phyloP scores from a whole-genome alignment of 2,797 vertebrate species.

The Brachymystax lenok region DNA sequence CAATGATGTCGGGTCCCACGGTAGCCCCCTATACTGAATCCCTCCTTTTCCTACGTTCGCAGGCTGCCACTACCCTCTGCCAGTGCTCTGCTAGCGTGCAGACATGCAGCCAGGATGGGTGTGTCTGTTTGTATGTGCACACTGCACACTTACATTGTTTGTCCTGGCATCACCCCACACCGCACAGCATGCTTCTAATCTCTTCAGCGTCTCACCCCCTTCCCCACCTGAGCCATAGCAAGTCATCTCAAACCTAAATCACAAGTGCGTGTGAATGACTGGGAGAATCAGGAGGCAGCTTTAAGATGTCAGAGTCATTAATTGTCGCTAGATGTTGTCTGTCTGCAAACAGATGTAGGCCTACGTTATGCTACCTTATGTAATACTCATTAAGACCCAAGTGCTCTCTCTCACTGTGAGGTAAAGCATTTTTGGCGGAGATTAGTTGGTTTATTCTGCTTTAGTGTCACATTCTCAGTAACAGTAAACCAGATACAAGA shows the following conservation, averaged over 20 bases:
- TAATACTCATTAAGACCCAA: not conserved
- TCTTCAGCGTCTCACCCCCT: not conserved
- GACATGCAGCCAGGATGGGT: slow-evolving; percentile 2
- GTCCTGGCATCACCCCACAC: not conserved
- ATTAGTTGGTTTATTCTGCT: slow-evolving; percentile 8
- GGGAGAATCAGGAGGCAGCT: not conserved
- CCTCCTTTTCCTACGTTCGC: not conserved
- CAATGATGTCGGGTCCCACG: too few species aligned
- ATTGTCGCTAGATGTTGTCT: not conserved
- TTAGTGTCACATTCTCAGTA: not conserved
- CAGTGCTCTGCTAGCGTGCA: slow-evolving; percentile 5
- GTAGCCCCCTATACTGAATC: not conserved
- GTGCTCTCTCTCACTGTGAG: not conserved
- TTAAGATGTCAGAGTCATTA: not conserved
- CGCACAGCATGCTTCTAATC: not conserved
- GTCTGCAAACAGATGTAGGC: not conserved
- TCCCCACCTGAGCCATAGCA: not conserved
- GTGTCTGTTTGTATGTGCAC: not conserved
- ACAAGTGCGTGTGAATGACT: not conserved
- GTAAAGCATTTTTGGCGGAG: not conserved
- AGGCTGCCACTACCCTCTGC: not conserved
- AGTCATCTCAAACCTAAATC: not conserved
- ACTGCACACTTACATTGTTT: not conserved
- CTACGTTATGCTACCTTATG: not conserved
- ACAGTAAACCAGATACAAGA: not conserved